These are phyloP conservation scores for Ceryle rudis DNA, from an alignment of 2,797 vertebrate species.

Conservation along the genomic window DNA sequence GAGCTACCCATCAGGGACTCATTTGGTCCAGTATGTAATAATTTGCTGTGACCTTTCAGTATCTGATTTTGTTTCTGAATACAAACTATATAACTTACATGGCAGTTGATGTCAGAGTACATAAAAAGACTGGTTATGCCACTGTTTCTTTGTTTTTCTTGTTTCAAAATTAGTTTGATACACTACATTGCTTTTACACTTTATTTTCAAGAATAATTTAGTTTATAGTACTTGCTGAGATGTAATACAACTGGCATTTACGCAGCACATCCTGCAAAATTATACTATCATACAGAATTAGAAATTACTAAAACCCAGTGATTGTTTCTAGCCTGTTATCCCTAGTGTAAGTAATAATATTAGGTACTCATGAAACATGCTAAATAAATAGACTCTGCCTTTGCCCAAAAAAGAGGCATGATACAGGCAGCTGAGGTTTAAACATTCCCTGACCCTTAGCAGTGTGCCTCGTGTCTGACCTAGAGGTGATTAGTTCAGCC, in stretches of 20 bases:
- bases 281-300: not conserved
- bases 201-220: not conserved
- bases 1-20: not conserved
- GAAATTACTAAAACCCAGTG: not conserved
- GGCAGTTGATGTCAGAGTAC: not conserved
- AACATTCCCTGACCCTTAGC: not conserved
- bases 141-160: not conserved
- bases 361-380: not conserved
- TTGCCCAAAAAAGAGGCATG: not conserved
- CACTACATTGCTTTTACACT: not conserved
- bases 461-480: not conserved
- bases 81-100: slow-evolving; percentile 17
- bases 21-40: not conserved
- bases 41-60: slow-evolving; percentile 7
- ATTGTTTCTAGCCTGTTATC: not conserved
- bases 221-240: not conserved
- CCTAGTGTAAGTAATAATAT: not conserved
- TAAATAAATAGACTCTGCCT: not conserved
- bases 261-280: not conserved
- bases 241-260: not conserved
- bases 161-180: not conserved
- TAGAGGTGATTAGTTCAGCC: not conserved
- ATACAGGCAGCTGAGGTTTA: not conserved
- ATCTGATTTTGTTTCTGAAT: slow-evolving; percentile 36
- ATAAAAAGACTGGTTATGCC: not conserved